Conservation (phyloP, 2,888 invertebrate genomes). For the Plemyria rubiginata region DNA sequence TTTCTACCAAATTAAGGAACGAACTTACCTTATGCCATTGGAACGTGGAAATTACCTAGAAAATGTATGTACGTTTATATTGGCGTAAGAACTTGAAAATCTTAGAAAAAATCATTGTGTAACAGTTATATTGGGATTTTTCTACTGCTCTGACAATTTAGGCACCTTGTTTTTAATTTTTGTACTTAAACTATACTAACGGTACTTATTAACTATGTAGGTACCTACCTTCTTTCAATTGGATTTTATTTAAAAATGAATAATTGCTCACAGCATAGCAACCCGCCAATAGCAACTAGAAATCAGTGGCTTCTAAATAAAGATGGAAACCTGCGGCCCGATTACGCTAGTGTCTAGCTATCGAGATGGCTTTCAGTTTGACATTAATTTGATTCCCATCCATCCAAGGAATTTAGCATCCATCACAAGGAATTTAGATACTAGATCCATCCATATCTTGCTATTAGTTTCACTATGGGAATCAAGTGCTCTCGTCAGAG, state of each 20-base stretch:
- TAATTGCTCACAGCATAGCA: not conserved
- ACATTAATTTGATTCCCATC: no score
- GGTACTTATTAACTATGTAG: not conserved
- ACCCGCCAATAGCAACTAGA: no score
- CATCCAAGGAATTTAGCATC: no score
- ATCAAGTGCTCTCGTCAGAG: no score
- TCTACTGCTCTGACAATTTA: not conserved
- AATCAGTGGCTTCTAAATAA: no score
- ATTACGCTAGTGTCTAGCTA: no score
- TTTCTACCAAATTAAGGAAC: constrained; percentile 10
- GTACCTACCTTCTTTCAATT: not conserved
- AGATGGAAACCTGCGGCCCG: no score
- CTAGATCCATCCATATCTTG: no score
- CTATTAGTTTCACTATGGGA: no score
- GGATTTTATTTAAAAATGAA: not conserved
- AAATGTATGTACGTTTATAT: not conserved
- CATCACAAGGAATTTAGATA: no score
- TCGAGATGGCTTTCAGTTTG: no score
- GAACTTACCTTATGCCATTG: not conserved
- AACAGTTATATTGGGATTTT: not conserved
- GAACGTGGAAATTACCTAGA: constrained; percentile 11
- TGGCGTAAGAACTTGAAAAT: not conserved
- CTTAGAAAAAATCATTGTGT: not conserved
- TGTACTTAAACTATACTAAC: not conserved
- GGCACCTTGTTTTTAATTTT: not conserved